phyloP scores from a whole-genome alignment of 2,797 vertebrate species.

The Anas acuta region DNA sequence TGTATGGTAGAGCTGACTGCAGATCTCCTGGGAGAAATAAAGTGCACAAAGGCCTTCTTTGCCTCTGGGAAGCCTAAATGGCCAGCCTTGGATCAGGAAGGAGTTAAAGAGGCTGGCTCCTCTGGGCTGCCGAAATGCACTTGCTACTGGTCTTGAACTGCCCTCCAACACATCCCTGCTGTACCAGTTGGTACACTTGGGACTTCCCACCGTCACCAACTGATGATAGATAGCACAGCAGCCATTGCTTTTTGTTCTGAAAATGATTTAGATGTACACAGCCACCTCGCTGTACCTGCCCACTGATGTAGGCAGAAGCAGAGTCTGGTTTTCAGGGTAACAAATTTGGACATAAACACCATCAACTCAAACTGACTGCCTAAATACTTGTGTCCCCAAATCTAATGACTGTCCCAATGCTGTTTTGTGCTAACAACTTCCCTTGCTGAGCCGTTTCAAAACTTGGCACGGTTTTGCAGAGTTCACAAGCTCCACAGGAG shows the following conservation, averaged over 20 bases:
- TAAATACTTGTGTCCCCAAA: neutral
- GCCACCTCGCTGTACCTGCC: neutral
- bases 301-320: neutral
- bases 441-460: neutral
- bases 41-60: neutral
- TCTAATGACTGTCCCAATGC: neutral
- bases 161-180: rapidly evolving
- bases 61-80: neutral
- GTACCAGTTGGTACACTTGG: neutral
- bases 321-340: neutral
- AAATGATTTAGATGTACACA: neutral
- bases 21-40: neutral
- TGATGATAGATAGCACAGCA: rapidly evolving
- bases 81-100: neutral
- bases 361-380: neutral
- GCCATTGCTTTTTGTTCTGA: neutral
- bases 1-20: neutral
- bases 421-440: neutral
- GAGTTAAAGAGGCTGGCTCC: neutral
- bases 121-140: neutral
- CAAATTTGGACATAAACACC: neutral
- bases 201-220: neutral
- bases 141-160: neutral
- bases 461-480: constrained; percentile 4
- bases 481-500: constrained; percentile 53